Conservation (phyloP, 2,888 invertebrate species). For the Tolmerus cingulatus region DNA sequence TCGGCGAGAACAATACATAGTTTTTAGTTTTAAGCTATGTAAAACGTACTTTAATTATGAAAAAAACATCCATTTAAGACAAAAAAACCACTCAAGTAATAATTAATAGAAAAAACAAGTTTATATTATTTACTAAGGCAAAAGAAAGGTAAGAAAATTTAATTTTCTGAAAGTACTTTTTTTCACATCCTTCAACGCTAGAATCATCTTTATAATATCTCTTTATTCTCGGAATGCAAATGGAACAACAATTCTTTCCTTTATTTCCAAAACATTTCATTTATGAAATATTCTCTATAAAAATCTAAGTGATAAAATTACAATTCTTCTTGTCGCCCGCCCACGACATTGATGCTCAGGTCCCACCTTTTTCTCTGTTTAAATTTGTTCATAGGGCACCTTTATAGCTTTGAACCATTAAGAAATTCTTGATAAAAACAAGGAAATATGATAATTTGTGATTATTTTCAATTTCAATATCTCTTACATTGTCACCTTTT, state of each 20-base stretch:
- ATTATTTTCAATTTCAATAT: background rate
- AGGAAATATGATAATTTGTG: background rate
- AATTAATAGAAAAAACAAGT: no score
- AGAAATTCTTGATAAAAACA: background rate
- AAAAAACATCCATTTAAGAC: no score
- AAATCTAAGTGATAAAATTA: background rate
- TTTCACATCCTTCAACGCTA: background rate
- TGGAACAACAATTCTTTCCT: background rate
- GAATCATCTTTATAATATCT: background rate
- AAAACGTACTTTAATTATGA: no score
- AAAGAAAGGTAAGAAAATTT: background rate
- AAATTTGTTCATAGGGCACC: background rate
- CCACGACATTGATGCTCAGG: background rate
- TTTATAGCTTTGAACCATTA: background rate
- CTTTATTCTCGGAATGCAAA: background rate
- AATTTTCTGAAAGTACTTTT: background rate
- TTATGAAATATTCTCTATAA: background rate
- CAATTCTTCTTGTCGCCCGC: background rate
- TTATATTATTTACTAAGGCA: no score
- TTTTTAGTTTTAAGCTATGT: no score
- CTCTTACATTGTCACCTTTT: background rate
- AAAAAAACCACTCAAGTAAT: no score
- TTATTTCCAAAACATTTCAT: background rate
- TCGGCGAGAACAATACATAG: background rate
- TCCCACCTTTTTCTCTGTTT: background rate